Evolutionary conservation across 1,140 invertebrate genomes (phyloP).

Genomic region (Microplitis demolitor): DNA sequence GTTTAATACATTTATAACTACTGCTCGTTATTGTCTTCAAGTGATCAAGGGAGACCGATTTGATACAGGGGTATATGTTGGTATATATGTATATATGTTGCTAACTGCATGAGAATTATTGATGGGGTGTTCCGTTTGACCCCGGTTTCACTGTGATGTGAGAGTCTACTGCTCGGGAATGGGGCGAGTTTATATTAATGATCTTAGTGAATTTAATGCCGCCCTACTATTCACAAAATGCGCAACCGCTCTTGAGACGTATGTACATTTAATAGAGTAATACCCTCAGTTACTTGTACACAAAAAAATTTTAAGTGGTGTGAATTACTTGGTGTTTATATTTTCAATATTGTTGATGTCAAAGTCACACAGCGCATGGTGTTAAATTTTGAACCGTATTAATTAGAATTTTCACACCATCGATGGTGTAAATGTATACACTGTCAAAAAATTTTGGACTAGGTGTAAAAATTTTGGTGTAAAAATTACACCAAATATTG

Average conservation of each 20-base stretch:
- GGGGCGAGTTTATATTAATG: background rate
- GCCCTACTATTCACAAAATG: constrained; percentile 4
- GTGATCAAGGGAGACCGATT: constrained; percentile 12
- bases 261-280: background rate
- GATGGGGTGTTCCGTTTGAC: background rate
- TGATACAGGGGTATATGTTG: background rate
- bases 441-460: too few species aligned
- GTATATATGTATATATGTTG: too few species aligned
- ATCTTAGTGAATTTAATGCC: background rate
- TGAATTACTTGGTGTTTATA: too few species aligned
- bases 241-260: constrained; percentile 13
- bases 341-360: too few species aligned
- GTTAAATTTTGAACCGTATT: too few species aligned
- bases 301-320: too few species aligned
- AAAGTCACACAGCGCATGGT: too few species aligned
- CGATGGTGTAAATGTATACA: too few species aligned
- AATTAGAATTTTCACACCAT: too few species aligned
- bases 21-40: constrained; percentile 34
- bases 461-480: too few species aligned
- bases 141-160: background rate
- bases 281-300: background rate
- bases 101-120: background rate
- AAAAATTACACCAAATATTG: too few species aligned
- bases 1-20: constrained; percentile 37
- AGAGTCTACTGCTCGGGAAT: background rate